These are phyloP conservation scores for Urocitellus parryii DNA, from an alignment of 2,113 vertebrate genomes.

Conservation along the genomic window DNA sequence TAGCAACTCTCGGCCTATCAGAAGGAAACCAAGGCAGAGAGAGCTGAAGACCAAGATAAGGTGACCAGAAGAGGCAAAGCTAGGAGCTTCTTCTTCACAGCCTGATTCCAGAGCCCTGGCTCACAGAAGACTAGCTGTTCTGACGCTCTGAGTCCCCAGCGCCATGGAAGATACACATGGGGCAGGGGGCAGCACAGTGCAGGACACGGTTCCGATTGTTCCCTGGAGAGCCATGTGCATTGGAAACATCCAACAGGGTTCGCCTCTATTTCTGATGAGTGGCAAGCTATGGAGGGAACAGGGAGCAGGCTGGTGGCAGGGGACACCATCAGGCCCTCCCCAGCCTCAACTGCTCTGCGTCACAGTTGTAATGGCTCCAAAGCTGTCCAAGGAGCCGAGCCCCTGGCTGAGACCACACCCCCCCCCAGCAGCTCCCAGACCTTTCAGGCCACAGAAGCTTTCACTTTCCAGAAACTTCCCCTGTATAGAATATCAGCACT, in stretches of 20 bases:
- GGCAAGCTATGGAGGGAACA: neutral
- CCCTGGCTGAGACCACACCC: neutral
- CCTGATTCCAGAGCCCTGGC: neutral
- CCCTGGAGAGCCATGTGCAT: neutral
- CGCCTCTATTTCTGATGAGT: neutral
- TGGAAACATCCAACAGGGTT: neutral
- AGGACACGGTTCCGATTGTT: neutral
- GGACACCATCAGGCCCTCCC: neutral
- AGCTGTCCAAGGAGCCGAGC: accelerated
- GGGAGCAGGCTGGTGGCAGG: accelerated
- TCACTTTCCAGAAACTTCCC: neutral
- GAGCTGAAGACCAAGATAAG: neutral
- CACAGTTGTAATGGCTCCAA: neutral
- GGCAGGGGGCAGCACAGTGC: no score
- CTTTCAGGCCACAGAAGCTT: neutral
- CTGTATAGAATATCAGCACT: neutral
- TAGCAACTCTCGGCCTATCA: accelerated
- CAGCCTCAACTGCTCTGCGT: accelerated
- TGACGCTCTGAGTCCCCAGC: accelerated
- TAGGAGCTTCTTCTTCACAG: neutral
- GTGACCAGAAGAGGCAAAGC: neutral
- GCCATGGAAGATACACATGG: accelerated
- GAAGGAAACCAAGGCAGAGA: neutral
- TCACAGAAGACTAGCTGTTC: accelerated
- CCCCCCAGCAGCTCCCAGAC: neutral